phyloP scores from a whole-genome alignment of 1,140 invertebrate genomes.

The Drosophila melanica region DNA sequence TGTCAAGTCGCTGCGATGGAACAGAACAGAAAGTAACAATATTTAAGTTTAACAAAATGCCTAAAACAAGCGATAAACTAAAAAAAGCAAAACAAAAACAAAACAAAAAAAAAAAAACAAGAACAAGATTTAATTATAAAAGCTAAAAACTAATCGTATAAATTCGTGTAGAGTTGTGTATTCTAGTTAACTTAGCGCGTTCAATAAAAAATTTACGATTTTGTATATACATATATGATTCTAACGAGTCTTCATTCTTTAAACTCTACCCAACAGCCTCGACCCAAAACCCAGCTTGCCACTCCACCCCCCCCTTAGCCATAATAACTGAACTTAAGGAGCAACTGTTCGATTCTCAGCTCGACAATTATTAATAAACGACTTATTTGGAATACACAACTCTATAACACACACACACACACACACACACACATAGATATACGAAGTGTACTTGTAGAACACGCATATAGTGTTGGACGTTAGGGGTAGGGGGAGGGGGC shows the following conservation, averaged over 20 bases:
- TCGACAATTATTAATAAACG: background rate
- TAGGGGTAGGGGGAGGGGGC: background rate
- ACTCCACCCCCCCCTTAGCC: background rate
- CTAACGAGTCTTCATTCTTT: background rate
- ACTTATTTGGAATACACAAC: slow-evolving; percentile 17
- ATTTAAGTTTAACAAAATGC: slow-evolving; percentile 1
- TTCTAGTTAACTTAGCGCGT: slow-evolving; percentile 23
- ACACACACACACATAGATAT: background rate
- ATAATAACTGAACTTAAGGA: background rate
- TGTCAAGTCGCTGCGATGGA: slow-evolving; percentile 31
- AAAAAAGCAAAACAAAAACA: slow-evolving; percentile 4
- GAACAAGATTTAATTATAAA: background rate
- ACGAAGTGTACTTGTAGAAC: slow-evolving; percentile 38
- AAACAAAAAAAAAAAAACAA: slow-evolving; percentile 1
- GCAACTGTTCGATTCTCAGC: too few relatives aligned
- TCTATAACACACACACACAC: background rate
- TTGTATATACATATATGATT: slow-evolving; percentile 22
- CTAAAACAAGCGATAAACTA: background rate
- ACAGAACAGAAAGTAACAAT: slow-evolving; percentile 24
- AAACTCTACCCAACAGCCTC: background rate
- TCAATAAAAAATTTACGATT: slow-evolving; percentile 22
- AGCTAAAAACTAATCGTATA: slow-evolving; percentile 19
- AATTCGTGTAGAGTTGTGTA: slow-evolving; percentile 41
- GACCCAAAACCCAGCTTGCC: background rate
- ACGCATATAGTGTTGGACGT: slow-evolving; percentile 5